phyloP scores from a whole-genome alignment of 2,797 vertebrate species.

The Epinephelus malabaricus region DNA sequence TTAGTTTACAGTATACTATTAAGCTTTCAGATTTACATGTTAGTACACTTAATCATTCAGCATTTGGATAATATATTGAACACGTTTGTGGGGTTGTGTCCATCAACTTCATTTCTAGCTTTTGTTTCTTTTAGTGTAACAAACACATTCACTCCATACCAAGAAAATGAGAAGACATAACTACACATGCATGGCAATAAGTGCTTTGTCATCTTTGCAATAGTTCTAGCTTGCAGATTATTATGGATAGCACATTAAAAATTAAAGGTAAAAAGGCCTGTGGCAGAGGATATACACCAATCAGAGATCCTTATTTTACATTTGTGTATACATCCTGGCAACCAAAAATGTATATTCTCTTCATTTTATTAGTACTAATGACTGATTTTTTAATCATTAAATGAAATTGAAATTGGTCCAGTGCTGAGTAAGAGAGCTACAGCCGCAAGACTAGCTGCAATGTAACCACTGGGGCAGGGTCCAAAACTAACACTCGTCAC shows the following conservation, averaged over 20 bases:
- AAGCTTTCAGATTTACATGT: conserved; percentile 16
- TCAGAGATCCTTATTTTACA: neutral
- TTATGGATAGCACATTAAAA: neutral
- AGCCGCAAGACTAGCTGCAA: too few relatives aligned
- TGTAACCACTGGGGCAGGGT: too few relatives aligned
- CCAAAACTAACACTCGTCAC: too few relatives aligned
- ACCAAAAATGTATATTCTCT: neutral
- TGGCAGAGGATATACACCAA: neutral
- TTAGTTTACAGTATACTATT: conserved; percentile 9
- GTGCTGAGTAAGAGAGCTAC: too few relatives aligned
- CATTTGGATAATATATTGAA: neutral
- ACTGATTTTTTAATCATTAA: neutral
- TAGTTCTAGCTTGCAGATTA: neutral
- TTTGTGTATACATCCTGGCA: neutral
- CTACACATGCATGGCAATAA: neutral
- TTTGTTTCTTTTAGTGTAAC: neutral
- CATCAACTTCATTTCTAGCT: neutral
- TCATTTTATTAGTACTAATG: neutral
- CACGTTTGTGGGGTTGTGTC: neutral
- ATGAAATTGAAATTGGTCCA: too few relatives aligned
- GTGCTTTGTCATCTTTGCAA: neutral
- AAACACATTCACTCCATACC: too few relatives aligned
- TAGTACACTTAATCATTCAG: neutral
- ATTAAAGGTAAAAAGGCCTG: neutral
- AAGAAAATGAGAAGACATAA: neutral